phyloP scores from a whole-genome alignment of 1,140 invertebrate species.

The Helicoverpa zea region DNA sequence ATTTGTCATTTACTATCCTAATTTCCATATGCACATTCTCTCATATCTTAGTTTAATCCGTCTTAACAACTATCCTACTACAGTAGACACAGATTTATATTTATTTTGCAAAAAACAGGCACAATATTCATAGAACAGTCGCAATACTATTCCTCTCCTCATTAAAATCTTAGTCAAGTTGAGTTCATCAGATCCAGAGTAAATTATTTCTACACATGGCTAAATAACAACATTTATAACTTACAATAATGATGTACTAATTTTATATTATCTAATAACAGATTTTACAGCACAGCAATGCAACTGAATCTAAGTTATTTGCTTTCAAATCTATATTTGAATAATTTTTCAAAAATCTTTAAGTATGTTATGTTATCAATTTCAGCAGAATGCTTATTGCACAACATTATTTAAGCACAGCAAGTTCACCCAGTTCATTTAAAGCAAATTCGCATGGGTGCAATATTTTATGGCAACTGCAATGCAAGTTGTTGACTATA shows the following conservation, averaged over 20 bases:
- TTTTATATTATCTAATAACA: neutral
- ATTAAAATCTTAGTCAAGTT: too few relatives aligned
- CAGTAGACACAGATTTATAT: too few relatives aligned
- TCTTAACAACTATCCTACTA: too few relatives aligned
- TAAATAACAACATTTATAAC: neutral
- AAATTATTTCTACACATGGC: neutral
- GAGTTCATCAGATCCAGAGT: too few relatives aligned
- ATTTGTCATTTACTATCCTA: too few relatives aligned
- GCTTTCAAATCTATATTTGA: neutral
- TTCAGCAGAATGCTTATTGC: neutral
- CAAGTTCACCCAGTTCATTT: neutral
- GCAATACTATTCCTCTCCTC: too few relatives aligned
- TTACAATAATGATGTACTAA: neutral
- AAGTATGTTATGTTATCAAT: neutral
- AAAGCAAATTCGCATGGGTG: neutral
- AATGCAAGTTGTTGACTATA: neutral
- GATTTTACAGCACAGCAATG: neutral
- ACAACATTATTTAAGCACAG: neutral
- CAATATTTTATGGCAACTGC: neutral
- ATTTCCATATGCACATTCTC: too few relatives aligned
- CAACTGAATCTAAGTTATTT: neutral
- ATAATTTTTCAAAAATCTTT: neutral
- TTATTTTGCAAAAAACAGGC: too few relatives aligned
- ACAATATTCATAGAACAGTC: too few relatives aligned
- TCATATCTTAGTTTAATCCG: too few relatives aligned